Conservation (phyloP, 2,888 invertebrate species). For the Dilophus febrilis region DNA sequence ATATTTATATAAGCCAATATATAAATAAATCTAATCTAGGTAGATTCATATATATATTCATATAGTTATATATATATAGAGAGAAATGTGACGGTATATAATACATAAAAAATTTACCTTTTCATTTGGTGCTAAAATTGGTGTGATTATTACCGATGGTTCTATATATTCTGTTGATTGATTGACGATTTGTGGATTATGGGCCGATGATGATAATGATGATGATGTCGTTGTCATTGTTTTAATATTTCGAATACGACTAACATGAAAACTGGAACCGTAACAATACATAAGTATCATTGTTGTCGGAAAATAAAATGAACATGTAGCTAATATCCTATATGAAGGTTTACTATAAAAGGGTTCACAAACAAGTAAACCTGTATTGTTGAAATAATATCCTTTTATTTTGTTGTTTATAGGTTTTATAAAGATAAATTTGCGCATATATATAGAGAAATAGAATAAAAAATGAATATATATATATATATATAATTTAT, state of each 20-base stretch:
- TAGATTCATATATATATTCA: too few relatives aligned
- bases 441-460: slow-evolving; percentile 6
- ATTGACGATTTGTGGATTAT: too few relatives aligned
- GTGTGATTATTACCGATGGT: slow-evolving; percentile 18
- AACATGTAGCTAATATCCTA: slow-evolving; percentile 69
- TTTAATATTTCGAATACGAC: slow-evolving; percentile 42
- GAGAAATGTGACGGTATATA: neutral
- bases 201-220: too few relatives aligned
- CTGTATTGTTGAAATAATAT: slow-evolving; percentile 75
- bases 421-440: neutral
- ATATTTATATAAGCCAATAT: too few relatives aligned
- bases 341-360: slow-evolving; percentile 56
- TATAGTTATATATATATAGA: too few relatives aligned
- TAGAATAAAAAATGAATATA: too few relatives aligned
- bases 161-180: too few relatives aligned
- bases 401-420: too few relatives aligned
- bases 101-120: slow-evolving; percentile 9
- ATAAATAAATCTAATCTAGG: too few relatives aligned
- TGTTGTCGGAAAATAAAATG: slow-evolving; percentile 78
- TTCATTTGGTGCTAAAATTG: slow-evolving; percentile 3
- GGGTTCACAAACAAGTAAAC: slow-evolving; percentile 73
- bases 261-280: slow-evolving; percentile 76
- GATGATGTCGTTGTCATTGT: slow-evolving; percentile 23
- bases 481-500: too few relatives aligned
- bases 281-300: slow-evolving; percentile 88